A percentile compares a stretch with the other conserved stretches of the same genome.
phyloP scores from a whole-genome alignment of 2,888 invertebrate genomes.

The Cryptosula pallasiana region DNA sequence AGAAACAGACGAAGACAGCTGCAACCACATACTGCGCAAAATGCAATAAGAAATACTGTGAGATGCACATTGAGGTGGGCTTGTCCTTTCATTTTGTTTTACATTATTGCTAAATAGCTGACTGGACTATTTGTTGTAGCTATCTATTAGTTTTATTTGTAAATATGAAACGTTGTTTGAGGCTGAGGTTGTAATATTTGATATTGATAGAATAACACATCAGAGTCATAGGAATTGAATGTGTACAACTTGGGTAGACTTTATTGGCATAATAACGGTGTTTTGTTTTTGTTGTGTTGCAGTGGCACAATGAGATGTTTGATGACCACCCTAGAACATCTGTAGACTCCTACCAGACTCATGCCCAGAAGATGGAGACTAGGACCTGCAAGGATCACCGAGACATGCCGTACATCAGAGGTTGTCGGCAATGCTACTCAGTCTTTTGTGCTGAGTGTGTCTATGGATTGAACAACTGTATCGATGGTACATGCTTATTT shows the following conservation, averaged over 20 bases:
- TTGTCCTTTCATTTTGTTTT: too few relatives aligned
- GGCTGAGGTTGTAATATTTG: too few relatives aligned
- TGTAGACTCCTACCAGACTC: neutral
- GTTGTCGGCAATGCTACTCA: neutral
- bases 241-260: too few relatives aligned
- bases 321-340: neutral
- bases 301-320: constrained; percentile 1
- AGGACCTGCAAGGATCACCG: neutral
- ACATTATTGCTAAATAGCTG: too few relatives aligned
- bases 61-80: neutral
- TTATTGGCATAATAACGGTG: too few relatives aligned
- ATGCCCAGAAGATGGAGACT: neutral
- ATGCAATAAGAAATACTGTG: neutral
- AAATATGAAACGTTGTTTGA: too few relatives aligned
- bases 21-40: neutral
- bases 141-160: too few relatives aligned
- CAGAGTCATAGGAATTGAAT: too few relatives aligned
- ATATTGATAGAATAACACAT: too few relatives aligned
- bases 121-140: too few relatives aligned
- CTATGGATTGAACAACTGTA: neutral
- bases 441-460: neutral
- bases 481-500: neutral
- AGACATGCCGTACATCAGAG: neutral
- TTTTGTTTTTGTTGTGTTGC: too few relatives aligned
- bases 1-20: neutral